Evolutionary conservation across 35 echinoderm and acorn worm genomes (phyloP).

Genomic region (Heliocidaris erythrogramma): DNA sequence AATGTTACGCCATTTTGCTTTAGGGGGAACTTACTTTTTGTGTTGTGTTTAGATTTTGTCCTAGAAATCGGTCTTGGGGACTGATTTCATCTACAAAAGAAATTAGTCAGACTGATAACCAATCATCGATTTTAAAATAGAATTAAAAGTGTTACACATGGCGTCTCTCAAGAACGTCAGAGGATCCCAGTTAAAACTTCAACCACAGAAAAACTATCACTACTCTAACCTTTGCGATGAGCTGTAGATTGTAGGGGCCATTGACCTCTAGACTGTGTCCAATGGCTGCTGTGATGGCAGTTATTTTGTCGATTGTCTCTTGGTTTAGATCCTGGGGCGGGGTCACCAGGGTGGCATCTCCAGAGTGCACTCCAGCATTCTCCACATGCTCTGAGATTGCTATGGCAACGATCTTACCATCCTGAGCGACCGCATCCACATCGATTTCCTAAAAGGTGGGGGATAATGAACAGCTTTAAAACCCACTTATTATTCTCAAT

Average conservation of each 20-base stretch:
- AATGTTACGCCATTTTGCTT: too few species aligned
- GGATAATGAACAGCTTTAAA: neutral
- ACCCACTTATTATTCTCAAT: too few species aligned
- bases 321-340: constrained; percentile 97
- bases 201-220: neutral
- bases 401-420: constrained; percentile 85
- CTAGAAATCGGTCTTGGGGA: too few species aligned
- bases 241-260: constrained; percentile 94
- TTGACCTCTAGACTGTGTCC: constrained; percentile 86
- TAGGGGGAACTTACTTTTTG: too few species aligned
- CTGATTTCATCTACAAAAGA: too few species aligned
- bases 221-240: constrained; percentile 89
- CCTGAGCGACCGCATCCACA: constrained; percentile 93
- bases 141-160: too few species aligned
- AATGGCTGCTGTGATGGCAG: constrained; percentile 78
- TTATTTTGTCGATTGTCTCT: constrained; percentile 95
- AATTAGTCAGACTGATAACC: too few species aligned
- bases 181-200: too few species aligned
- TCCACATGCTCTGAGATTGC: constrained; percentile 99
- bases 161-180: too few species aligned
- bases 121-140: too few species aligned
- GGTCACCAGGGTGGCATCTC: constrained; percentile 95
- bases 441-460: constrained; percentile 80
- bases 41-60: too few species aligned
- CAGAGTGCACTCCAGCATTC: constrained; percentile 97